A percentile compares a stretch with the other conserved stretches of the same genome.
These are phyloP conservation scores for Lutraria rhynchaena DNA, from an alignment of 1,140 invertebrate species.

Conservation along the genomic window DNA sequence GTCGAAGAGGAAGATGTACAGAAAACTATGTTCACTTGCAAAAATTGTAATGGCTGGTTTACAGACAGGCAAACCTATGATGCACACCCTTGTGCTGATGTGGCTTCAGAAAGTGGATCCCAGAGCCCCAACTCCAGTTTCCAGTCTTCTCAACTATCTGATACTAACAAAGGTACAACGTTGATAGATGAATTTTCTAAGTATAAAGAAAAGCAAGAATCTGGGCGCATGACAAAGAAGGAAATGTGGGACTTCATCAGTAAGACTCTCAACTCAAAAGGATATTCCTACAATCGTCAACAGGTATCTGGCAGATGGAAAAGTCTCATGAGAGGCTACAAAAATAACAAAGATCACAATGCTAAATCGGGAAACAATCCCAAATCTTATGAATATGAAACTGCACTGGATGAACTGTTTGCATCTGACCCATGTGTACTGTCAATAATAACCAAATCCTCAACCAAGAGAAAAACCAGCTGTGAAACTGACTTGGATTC, in stretches of 20 bases:
- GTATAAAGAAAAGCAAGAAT: not conserved
- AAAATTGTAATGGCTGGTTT: too few species aligned
- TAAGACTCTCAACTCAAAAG: too few species aligned
- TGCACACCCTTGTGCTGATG: too few species aligned
- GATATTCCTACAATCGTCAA: not conserved
- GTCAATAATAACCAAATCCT: conserved; percentile 8
- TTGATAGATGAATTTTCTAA: not conserved
- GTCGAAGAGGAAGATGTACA: too few species aligned
- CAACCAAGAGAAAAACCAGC: too few species aligned
- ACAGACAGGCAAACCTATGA: too few species aligned
- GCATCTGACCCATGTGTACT: not conserved
- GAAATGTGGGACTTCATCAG: too few species aligned
- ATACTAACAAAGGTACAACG: not conserved
- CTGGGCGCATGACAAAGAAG: not conserved
- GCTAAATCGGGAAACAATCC: not conserved
- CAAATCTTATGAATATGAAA: conserved; percentile 25
- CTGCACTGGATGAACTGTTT: not conserved
- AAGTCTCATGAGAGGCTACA: conserved; percentile 13
- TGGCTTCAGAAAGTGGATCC: too few species aligned
- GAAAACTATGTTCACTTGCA: too few species aligned
- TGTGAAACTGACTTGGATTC: too few species aligned
- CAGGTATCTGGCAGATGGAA: conserved; percentile 13
- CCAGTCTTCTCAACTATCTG: not conserved
- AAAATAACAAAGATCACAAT: conserved; percentile 21
- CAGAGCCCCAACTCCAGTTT: conserved; percentile 19